A percentile compares a stretch with the other conserved stretches of the same genome.
Conservation (phyloP, 1,140 invertebrate species). For the Zaprionus vittiger region DNA sequence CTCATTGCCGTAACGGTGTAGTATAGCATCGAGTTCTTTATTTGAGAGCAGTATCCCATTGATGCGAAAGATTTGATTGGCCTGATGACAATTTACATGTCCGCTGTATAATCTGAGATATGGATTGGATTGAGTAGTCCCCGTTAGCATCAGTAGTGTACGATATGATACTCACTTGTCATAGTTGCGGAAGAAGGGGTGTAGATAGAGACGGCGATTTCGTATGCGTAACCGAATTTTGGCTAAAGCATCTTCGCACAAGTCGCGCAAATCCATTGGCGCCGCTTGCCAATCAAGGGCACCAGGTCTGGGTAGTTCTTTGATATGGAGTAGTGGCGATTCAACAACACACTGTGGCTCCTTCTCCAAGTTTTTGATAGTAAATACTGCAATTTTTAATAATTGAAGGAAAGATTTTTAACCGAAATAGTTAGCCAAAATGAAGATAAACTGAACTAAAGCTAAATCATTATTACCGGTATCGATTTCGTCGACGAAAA, state of each 20-base stretch:
- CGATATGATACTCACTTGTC: constrained; percentile 86
- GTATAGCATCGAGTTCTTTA: constrained; percentile 88
- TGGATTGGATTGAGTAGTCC: neutral
- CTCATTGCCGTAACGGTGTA: constrained; percentile 88
- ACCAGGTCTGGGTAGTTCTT: constrained; percentile 84
- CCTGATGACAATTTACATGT: constrained; percentile 88
- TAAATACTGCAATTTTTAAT: constrained; percentile 86
- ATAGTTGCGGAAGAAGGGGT: constrained; percentile 88
- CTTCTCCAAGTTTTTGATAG: constrained; percentile 88
- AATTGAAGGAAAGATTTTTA: neutral
- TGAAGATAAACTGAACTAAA: neutral
- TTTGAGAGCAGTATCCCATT: constrained; percentile 87
- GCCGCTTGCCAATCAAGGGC: constrained; percentile 85
- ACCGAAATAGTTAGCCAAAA: neutral
- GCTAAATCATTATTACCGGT: constrained; percentile 83
- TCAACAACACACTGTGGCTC: constrained; percentile 85
- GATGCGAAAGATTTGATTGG: constrained; percentile 87
- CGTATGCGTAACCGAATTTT: constrained; percentile 85
- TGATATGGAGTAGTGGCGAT: constrained; percentile 85
- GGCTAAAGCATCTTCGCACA: constrained; percentile 86
- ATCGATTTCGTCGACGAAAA: constrained; percentile 90
- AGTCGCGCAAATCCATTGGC: constrained; percentile 74
- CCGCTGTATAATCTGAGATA: constrained; percentile 87
- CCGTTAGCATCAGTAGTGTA: too few species aligned
- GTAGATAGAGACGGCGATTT: constrained; percentile 86